phyloP scores from a whole-genome alignment of 2,113 vertebrate genomes.

The Mesitornis unicolor region DNA sequence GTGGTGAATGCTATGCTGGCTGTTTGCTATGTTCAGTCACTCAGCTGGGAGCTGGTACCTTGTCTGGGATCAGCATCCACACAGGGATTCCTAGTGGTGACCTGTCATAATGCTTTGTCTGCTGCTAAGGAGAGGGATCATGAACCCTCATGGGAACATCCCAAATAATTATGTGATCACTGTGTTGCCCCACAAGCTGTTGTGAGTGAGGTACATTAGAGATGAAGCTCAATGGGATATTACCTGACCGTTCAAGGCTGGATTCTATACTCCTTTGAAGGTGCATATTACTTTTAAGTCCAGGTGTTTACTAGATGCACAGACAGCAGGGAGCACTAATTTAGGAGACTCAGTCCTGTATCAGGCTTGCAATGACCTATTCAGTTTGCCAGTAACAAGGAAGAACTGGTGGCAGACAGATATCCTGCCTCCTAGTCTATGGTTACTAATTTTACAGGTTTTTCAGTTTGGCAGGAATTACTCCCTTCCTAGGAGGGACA shows the following conservation, averaged over 20 bases:
- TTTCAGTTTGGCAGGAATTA: neutral
- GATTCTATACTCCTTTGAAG: neutral
- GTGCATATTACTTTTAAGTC: neutral
- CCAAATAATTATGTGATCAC: neutral
- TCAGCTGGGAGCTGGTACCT: fast-evolving
- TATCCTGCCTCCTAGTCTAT: neutral
- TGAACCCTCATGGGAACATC: neutral
- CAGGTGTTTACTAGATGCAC: neutral
- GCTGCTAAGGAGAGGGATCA: neutral
- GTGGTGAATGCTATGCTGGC: neutral
- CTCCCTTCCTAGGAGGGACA: neutral
- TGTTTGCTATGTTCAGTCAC: neutral
- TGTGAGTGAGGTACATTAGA: neutral
- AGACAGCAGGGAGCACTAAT: neutral
- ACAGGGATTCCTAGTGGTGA: neutral
- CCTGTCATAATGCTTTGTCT: neutral
- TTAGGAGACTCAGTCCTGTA: neutral
- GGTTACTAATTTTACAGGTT: neutral
- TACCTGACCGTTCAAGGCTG: neutral
- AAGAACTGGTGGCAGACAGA: neutral
- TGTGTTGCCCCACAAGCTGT: neutral
- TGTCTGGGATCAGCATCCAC: neutral
- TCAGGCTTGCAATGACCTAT: neutral
- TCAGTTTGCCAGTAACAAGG: neutral
- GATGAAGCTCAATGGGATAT: neutral